phyloP scores from a whole-genome alignment of 2,113 vertebrate species.

The Hemiprocne comata region DNA sequence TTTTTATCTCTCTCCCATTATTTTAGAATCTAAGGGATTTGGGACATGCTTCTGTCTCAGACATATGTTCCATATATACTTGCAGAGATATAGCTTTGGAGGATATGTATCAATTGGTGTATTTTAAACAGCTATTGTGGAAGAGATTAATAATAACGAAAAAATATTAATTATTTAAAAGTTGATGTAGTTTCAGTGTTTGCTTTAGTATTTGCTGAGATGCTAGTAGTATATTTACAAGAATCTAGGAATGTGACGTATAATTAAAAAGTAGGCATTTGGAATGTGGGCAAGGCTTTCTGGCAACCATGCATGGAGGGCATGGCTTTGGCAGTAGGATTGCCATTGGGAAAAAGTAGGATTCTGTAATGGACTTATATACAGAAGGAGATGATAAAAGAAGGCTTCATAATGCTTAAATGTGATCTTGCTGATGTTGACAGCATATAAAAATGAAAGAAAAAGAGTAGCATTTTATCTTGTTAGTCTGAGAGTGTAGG shows the following conservation, averaged over 20 bases:
- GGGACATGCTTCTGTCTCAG: background rate
- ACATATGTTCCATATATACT: background rate
- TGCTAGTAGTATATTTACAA: background rate
- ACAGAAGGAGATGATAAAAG: background rate
- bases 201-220: background rate
- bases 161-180: background rate
- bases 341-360: background rate
- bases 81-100: background rate
- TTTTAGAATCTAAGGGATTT: background rate
- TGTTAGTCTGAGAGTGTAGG: background rate
- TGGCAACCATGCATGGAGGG: background rate
- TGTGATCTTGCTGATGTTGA: background rate
- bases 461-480: background rate
- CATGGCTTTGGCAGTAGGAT: background rate
- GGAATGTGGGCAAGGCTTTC: background rate
- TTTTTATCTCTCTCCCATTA: background rate
- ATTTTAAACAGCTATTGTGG: background rate
- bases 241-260: background rate
- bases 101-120: background rate
- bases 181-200: background rate
- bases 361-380: background rate
- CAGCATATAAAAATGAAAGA: background rate
- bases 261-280: background rate
- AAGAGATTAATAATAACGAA: background rate
- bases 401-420: background rate